Base-by-base conservation (phyloP, 2,113 vertebrate species). In the Zingel zingel region DNA sequence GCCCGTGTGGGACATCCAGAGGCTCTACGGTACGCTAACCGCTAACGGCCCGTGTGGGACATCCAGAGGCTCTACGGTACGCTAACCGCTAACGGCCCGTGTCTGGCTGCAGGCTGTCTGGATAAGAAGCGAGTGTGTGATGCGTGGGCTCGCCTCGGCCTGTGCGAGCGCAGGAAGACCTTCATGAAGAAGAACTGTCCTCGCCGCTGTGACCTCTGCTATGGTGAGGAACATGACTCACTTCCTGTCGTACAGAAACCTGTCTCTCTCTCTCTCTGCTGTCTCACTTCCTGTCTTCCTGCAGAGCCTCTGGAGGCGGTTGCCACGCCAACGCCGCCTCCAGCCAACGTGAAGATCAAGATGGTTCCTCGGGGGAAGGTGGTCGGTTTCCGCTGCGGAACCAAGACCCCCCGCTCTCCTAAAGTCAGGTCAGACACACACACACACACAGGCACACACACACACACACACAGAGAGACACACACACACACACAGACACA, bases 111-210 rank as follows among this genome's bases (percentile, higher is more conserved):
- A 96, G 96, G 96, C 3, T 96, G 96, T 62, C 18, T 92, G 81
- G 95, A 96, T 78, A 96, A 96, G 89, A 95, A 93, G 88, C 83
- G 93, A 0, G 94, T 95, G 33, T 96, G 96, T 75, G 94, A 93
- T 3, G 88, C 94, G 0, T 96, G 96, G 96, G 95, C 96, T 25
- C 88, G 91, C 2, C 88, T 96, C 9, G 95, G 95, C 2, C 95
- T 96, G 85, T 96, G 96, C 2, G 87, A 93, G 59, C 89, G 91
- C 30, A 94, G 93, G 74, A 93, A 72, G 72, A 92, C 73, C 13
- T 95, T 96, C 88, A 96, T 96, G 96, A 95, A 90, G 75, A 96
- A 94, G 77, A 92, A 96, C 87, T 96, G 96, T 86, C 95, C 96
- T 68, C 90, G 79, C 50, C 93, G 94, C 58, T 96, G 96, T 58